These are phyloP conservation scores for Zaprionus vittiger DNA, from an alignment of 1,140 invertebrate species.

Conservation along the genomic window DNA sequence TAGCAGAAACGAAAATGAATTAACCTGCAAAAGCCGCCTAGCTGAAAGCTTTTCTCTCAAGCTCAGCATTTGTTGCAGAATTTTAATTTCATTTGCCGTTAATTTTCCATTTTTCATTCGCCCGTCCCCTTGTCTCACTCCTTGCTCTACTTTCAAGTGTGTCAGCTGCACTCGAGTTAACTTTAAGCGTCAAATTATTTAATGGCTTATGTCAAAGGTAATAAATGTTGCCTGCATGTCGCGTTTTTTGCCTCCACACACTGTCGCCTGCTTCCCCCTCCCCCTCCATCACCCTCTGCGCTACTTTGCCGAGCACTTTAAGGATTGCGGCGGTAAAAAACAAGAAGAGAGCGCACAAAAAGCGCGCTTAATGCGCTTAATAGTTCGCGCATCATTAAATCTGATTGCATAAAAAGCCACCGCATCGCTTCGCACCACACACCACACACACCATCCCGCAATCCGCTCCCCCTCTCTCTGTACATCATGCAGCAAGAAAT, in stretches of 20 bases:
- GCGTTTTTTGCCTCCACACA: constrained; percentile 11
- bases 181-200: constrained; percentile 65
- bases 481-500: constrained; percentile 17
- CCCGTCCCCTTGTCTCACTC: background rate
- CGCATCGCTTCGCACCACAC: background rate
- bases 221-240: constrained; percentile 65
- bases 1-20: background rate
- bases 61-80: constrained; percentile 40
- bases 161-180: constrained; percentile 30
- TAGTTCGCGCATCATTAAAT: constrained; percentile 80
- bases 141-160: constrained; percentile 29
- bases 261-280: background rate
- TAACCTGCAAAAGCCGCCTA: constrained; percentile 25
- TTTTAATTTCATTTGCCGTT: constrained; percentile 70
- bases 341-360: constrained; percentile 28
- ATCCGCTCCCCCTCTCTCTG: background rate
- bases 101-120: constrained; percentile 36
- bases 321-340: constrained; percentile 31
- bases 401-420: constrained; percentile 57
- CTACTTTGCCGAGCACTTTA: constrained; percentile 36
- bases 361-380: constrained; percentile 73
- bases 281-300: background rate
- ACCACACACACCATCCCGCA: background rate
- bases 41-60: constrained; percentile 73
- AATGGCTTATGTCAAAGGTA: constrained; percentile 77